Evolutionary conservation across 1,140 invertebrate genomes (phyloP).

Genomic region (Brachionus manjavacas): DNA sequence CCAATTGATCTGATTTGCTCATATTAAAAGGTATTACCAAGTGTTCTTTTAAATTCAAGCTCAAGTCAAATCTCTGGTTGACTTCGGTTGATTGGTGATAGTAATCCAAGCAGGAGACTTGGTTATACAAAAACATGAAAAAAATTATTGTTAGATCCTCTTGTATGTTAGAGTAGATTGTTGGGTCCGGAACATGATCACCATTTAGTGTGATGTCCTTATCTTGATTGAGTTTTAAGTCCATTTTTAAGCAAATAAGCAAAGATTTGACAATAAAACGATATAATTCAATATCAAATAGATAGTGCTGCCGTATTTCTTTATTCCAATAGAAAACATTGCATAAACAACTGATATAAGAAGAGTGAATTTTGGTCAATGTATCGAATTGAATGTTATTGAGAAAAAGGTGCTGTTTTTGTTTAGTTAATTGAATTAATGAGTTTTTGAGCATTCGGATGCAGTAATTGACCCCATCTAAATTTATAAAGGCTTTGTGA

Average conservation of each 20-base stretch:
- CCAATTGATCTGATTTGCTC: background rate
- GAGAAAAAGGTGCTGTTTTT: background rate
- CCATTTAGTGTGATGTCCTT: background rate
- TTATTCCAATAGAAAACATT: conserved; percentile 35
- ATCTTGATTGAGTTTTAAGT: background rate
- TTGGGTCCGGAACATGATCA: background rate
- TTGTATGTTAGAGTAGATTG: background rate
- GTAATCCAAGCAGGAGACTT: conserved; percentile 18
- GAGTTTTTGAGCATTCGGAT: background rate
- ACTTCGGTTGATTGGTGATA: background rate
- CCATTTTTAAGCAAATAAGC: conserved; percentile 1
- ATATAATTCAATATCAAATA: conserved; percentile 19
- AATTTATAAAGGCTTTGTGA: conserved; percentile 15
- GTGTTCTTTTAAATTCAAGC: background rate
- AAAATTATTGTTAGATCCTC: conserved; percentile 13
- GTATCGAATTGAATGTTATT: background rate
- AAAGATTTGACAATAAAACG: conserved; percentile 1
- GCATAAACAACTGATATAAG: background rate
- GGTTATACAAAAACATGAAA: conserved; percentile 3
- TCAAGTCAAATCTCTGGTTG: conserved; percentile 5
- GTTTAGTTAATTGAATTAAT: background rate
- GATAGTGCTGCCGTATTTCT: conserved; percentile 13
- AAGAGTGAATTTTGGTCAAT: background rate
- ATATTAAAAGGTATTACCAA: background rate
- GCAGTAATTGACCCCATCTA: conserved; percentile 39